These are phyloP conservation scores for Masnerella sp. DNA, from an alignment of 2,888 invertebrate species.

Conservation along the genomic window DNA sequence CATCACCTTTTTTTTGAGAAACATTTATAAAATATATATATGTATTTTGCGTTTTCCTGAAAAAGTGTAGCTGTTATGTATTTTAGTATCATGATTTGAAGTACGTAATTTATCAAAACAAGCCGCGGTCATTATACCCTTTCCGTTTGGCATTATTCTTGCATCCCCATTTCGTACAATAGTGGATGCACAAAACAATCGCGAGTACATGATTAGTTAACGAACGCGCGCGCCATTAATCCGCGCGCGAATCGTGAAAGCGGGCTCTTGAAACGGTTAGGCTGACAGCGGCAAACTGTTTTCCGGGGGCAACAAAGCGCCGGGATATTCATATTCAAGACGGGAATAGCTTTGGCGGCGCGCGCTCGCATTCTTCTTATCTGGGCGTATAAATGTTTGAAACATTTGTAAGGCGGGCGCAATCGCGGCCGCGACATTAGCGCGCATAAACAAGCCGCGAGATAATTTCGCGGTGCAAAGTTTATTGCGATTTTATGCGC, in stretches of 20 bases:
- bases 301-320: constrained; percentile 37
- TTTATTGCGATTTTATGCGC: constrained; percentile 76
- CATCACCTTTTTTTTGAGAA: too few relatives aligned
- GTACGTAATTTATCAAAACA: too few relatives aligned
- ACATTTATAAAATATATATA: too few relatives aligned
- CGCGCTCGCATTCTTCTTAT: constrained; percentile 44
- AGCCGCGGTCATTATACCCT: too few relatives aligned
- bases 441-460: constrained; percentile 50
- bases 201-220: not conserved
- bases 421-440: constrained; percentile 47
- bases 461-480: constrained; percentile 62
- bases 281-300: constrained; percentile 39
- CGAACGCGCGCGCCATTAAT: not conserved
- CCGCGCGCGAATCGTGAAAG: not conserved
- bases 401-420: constrained; percentile 54
- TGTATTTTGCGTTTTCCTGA: too few relatives aligned
- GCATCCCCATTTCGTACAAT: not conserved
- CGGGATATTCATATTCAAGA: constrained; percentile 45
- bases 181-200: not conserved
- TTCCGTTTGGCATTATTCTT: too few relatives aligned
- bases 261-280: constrained; percentile 13
- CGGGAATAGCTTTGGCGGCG: constrained; percentile 30
- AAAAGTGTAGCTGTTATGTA: too few relatives aligned
- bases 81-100: too few relatives aligned
- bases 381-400: constrained; percentile 49